Evolutionary conservation across 2,113 vertebrate genomes (phyloP).

Genomic region (Amphilophus citrinellus): DNA sequence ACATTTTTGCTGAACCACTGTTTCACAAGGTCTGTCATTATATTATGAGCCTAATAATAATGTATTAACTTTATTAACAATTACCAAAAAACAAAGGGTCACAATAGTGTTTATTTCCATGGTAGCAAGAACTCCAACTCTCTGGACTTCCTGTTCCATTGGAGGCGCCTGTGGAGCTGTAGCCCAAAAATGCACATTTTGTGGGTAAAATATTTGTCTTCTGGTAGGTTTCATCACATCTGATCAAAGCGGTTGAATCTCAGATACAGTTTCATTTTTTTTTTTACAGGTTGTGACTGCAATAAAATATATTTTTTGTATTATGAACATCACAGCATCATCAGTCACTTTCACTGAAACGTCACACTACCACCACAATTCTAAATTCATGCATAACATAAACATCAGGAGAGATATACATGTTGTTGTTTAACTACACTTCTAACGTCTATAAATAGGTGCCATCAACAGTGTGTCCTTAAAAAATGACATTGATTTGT

Average conservation of each 20-base stretch:
- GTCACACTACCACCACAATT: not conserved
- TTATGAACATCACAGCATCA: not conserved
- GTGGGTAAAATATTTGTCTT: not conserved
- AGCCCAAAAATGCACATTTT: not conserved
- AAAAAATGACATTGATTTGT: too few relatives aligned
- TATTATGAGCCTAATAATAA: not conserved
- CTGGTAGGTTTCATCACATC: not conserved
- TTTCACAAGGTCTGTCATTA: not conserved
- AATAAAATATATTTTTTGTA: not conserved
- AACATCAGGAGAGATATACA: too few relatives aligned
- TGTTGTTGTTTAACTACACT: too few relatives aligned
- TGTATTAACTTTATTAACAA: not conserved
- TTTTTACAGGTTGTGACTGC: too few relatives aligned
- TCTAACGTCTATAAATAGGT: too few relatives aligned
- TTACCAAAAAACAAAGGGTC: not conserved
- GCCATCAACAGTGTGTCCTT: too few relatives aligned
- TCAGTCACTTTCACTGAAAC: not conserved
- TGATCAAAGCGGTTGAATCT: not conserved
- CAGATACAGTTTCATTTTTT: not conserved
- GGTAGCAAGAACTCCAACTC: not conserved
- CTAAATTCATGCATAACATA: not conserved
- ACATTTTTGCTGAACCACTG: not conserved
- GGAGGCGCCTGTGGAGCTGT: not conserved
- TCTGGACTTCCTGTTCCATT: not conserved
- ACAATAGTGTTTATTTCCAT: not conserved